A percentile compares a stretch with the other conserved stretches of the same genome.
These are phyloP conservation scores for Podargus strigoides DNA, from an alignment of 2,797 vertebrate genomes.

Conservation along the genomic window DNA sequence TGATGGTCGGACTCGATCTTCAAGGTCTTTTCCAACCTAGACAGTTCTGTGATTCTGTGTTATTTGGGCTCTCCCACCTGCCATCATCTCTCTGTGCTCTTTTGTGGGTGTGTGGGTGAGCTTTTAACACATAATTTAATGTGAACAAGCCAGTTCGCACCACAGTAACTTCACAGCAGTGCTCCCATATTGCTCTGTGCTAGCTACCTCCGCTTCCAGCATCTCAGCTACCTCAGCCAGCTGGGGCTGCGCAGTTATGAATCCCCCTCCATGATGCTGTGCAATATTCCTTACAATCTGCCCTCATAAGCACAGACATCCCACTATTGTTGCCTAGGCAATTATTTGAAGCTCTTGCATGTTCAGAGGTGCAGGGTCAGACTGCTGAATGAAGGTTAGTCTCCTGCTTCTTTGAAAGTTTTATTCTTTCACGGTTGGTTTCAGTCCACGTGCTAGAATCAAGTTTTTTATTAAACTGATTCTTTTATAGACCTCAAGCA, in stretches of 20 bases:
- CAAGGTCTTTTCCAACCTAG: no score
- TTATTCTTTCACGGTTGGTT: neutral
- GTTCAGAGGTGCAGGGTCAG: neutral
- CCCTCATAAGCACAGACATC: neutral
- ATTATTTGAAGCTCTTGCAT: neutral
- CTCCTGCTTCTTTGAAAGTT: neutral
- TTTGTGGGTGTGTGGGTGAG: neutral
- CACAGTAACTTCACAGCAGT: neutral
- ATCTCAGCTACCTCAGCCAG: neutral
- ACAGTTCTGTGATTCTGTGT: no score
- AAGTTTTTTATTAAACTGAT: neutral
- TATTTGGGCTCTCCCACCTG: neutral
- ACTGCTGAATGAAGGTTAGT: neutral
- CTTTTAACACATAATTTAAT: neutral
- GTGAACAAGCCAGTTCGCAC: neutral
- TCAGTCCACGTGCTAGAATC: neutral
- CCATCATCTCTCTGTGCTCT: neutral
- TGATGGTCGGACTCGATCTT: no score
- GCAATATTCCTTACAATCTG: neutral
- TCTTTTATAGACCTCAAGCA: neutral
- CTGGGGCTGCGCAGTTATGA: neutral
- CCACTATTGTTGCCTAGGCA: neutral
- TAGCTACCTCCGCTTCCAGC: neutral
- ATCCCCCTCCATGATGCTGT: neutral
- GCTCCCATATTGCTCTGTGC: neutral